Conservation (phyloP, 2,113 vertebrate genomes). For the Lophius piscatorius region DNA sequence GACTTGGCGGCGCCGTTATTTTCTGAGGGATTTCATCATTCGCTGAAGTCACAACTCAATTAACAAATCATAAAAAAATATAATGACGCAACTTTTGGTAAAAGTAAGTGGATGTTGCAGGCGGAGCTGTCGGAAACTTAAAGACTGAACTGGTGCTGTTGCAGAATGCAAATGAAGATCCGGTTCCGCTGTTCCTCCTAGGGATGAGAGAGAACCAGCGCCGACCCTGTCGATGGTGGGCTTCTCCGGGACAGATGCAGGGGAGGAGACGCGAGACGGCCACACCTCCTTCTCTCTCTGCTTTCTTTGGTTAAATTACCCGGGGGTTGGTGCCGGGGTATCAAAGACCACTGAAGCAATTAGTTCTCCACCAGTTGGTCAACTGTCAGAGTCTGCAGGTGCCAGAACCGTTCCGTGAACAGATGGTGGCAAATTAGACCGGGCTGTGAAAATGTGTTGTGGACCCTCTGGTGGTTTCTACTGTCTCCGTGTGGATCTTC, state of each 20-base stretch:
- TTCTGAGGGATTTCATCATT: constrained; percentile 7
- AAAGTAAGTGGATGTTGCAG: constrained; percentile 1
- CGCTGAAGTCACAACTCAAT: constrained; percentile 12
- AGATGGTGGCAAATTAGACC: constrained; percentile 54
- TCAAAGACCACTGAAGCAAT: constrained; percentile 64
- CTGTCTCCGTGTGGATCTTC: no score
- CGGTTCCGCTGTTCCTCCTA: constrained; percentile 68
- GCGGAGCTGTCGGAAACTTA: not conserved
- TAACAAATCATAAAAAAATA: constrained; percentile 22
- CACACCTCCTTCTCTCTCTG: constrained; percentile 42
- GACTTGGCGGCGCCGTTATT: constrained; percentile 1
- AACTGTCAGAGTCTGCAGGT: constrained; percentile 61
- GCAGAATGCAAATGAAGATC: constrained; percentile 69
- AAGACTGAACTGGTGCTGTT: no score
- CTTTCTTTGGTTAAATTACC: constrained; percentile 68
- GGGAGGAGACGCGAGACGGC: constrained; percentile 38
- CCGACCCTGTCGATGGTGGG: constrained; percentile 47
- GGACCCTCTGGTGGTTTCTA: no score
- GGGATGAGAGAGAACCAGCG: constrained; percentile 55
- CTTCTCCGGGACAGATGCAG: constrained; percentile 49
- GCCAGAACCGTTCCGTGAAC: constrained; percentile 36
- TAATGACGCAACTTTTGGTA: constrained; percentile 26
- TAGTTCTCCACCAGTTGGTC: constrained; percentile 70
- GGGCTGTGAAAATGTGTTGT: no score
- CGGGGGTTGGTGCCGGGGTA: constrained; percentile 63